Conservation (phyloP, 1,140 invertebrate species). For the Diorhabda sublineata region DNA sequence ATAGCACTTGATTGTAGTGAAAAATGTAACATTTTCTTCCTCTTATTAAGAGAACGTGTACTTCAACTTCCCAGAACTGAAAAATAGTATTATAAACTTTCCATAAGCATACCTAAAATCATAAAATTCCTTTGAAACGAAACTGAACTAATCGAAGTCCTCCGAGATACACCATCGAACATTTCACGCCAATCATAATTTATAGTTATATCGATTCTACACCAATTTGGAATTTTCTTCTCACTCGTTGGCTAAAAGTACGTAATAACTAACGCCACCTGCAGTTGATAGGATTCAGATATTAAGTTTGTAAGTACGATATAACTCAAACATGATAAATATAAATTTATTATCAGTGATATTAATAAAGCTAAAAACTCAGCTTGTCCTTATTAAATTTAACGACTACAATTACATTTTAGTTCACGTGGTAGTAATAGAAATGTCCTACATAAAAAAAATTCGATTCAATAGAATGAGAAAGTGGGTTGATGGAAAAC, state of each 20-base stretch:
- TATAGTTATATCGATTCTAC: background rate
- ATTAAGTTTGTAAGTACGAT: background rate
- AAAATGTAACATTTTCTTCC: too few species aligned
- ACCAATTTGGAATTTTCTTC: background rate
- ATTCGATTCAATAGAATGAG: too few species aligned
- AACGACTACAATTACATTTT: too few species aligned
- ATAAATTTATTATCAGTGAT: background rate
- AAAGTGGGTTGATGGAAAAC: too few species aligned
- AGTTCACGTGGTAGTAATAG: too few species aligned
- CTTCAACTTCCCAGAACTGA: too few species aligned
- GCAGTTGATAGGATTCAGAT: background rate
- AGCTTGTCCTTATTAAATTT: too few species aligned
- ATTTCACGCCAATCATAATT: background rate
- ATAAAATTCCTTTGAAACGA: background rate
- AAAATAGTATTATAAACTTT: too few species aligned
- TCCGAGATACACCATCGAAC: background rate
- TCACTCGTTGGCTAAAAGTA: background rate
- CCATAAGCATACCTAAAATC: background rate
- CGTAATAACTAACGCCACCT: background rate
- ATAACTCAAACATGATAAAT: background rate
- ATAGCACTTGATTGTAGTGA: too few species aligned
- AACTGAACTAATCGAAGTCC: background rate
- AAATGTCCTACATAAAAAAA: too few species aligned
- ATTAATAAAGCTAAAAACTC: too few species aligned
- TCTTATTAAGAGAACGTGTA: too few species aligned